phyloP scores from a whole-genome alignment of 2,888 invertebrate species.

The Athalia circularis region DNA sequence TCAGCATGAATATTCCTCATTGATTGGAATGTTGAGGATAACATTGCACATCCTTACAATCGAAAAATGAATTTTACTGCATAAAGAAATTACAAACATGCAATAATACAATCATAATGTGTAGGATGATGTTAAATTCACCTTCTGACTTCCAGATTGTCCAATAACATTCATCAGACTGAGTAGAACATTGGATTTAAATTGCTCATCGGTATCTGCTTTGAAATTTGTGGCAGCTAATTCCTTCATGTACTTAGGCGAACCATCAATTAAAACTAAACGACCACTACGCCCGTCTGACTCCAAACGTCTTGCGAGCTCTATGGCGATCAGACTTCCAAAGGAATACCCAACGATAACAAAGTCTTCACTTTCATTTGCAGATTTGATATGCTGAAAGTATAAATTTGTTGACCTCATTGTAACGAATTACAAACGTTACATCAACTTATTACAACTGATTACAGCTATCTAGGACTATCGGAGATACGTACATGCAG shows the following conservation, averaged over 20 bases:
- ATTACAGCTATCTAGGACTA: no score
- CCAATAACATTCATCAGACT: constrained; percentile 76
- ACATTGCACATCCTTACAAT: no score
- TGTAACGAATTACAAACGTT: no score
- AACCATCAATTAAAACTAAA: constrained; percentile 29
- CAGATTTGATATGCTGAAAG: constrained; percentile 78
- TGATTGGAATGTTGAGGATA: no score
- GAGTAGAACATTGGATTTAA: constrained; percentile 78
- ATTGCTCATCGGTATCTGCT: constrained; percentile 73
- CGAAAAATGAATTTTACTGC: no score
- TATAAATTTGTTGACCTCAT: neutral
- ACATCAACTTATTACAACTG: neutral
- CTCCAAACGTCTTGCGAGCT: constrained; percentile 22
- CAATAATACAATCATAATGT: no score
- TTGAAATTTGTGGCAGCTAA: constrained; percentile 75
- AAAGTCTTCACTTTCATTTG: constrained; percentile 58
- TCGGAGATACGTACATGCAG: constrained; percentile 74
- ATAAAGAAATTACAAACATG: no score
- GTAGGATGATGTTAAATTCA: no score
- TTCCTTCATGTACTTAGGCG: constrained; percentile 77
- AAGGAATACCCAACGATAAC: constrained; percentile 21
- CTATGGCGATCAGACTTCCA: constrained; percentile 24
- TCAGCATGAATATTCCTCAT: no score
- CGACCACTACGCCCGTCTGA: constrained; percentile 16
- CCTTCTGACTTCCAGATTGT: constrained; percentile 57